A percentile compares a stretch with the other conserved stretches of the same genome.
phyloP scores from a whole-genome alignment of 2,888 invertebrate genomes.

The Drosophila phalerata region DNA sequence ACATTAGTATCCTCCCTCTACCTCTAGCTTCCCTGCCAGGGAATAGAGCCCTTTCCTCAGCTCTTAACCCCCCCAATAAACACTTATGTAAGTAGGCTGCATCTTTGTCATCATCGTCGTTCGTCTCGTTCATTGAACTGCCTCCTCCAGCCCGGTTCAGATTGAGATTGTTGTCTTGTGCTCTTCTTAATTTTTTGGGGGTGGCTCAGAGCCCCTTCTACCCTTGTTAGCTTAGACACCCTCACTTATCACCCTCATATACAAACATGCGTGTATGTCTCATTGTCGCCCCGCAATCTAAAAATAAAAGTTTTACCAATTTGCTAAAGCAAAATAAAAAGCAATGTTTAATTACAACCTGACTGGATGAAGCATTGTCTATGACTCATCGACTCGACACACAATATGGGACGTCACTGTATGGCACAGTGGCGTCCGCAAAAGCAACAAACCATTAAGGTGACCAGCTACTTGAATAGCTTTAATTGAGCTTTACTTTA shows the following conservation, averaged over 20 bases:
- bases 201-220: conserved; percentile 23
- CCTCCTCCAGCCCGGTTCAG: conserved; percentile 13
- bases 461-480: conserved; percentile 54
- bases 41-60: neutral
- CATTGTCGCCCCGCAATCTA: conserved; percentile 24
- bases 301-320: conserved; percentile 29
- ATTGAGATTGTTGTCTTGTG: conserved; percentile 16
- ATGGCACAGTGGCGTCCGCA: conserved; percentile 12
- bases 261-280: conserved; percentile 33
- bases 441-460: conserved; percentile 22
- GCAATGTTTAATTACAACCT: conserved; percentile 10
- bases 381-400: conserved; percentile 37
- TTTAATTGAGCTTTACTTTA: conserved; percentile 57
- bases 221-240: neutral
- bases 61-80: conserved; percentile 35
- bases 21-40: neutral
- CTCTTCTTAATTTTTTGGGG: conserved; percentile 33
- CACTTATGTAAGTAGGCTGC: conserved; percentile 75
- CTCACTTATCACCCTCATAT: neutral
- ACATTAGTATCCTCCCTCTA: neutral
- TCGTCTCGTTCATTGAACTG: conserved; percentile 68
- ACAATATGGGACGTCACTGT: conserved; percentile 4
- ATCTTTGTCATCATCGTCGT: conserved; percentile 35
- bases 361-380: neutral
- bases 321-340: conserved; percentile 30